Evolutionary conservation across 2,797 vertebrate species (phyloP), one percentile per base, ranked within the genome.

Genomic region (Diplodus puntazzo): DNA sequence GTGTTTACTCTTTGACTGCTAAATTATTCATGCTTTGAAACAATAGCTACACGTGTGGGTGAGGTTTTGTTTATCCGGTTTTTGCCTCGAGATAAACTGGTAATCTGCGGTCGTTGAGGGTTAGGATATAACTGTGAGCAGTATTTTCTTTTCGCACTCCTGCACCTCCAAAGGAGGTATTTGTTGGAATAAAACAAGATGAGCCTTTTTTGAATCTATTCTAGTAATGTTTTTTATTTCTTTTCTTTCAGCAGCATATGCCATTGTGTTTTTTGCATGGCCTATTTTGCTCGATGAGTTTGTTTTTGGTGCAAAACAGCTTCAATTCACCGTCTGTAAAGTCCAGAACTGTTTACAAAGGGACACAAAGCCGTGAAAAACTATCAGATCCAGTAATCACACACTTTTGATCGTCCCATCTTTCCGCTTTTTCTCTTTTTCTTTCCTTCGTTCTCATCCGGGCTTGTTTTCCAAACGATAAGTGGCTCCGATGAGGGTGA

Each of bases 1-100:
- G 62, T 59, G 74, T 82, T 77, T 81, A 76, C 60, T 70, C 78
- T 67, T 69, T 25, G 16, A 27, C 30, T 48, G 13, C 63, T 87
- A 20, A 84, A 83, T 84, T 81, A 85, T 88, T 69, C 50, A 86
- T 75, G 34, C 34, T 57, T 60, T 54, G 61, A 76, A 84, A 85
- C 59, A 72, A 63, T 18, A 66, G 58, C 63, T 80, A 25, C 53
- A 65, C 9, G 2, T 76, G 59, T 60, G 21, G 30, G 23, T 65
- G 61, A 59, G 23, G 21, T 57, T 80, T 73, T 43, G 62, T 81
- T 81, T 67, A 81, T 23, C 54, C 50, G 12, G 45, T 69, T 64
- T 34, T 71, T 60, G 61, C 67, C 63, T 61, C 20, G 64, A 68
- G 52, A 71, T 42, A 50, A 65, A 70, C 55, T 75, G 79, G 27